Percentiles rank a stretch among this genome's conserved stretches.
These are phyloP conservation scores for Sylvilagus floridanus DNA, from an alignment of 2,797 vertebrate genomes.

Conservation along the genomic window DNA sequence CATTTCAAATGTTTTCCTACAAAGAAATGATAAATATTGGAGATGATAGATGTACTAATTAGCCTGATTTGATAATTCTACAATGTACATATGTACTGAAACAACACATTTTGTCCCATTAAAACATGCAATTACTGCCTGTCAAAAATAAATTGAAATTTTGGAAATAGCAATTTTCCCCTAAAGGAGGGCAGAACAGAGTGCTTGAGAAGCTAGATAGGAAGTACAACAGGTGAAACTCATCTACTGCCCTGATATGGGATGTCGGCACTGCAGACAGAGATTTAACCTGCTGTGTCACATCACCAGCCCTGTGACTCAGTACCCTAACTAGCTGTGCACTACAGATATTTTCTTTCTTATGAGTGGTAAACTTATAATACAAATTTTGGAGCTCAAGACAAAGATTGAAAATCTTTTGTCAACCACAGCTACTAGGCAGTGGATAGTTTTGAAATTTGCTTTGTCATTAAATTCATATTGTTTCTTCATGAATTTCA, in stretches of 20 bases:
- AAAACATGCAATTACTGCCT: not conserved
- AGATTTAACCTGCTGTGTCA: too few relatives aligned
- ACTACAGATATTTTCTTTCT: not conserved
- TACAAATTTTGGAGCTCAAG: not conserved
- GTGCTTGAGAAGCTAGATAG: not conserved
- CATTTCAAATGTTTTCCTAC: not conserved
- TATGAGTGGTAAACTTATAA: not conserved
- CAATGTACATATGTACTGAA: not conserved
- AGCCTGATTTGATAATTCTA: not conserved
- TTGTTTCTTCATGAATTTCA: conserved; percentile 36
- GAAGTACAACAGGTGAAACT: too few relatives aligned
- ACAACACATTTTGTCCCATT: not conserved
- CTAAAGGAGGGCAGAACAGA: not conserved
- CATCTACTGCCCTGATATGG: too few relatives aligned
- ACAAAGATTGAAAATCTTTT: not conserved
- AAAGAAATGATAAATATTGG: not conserved
- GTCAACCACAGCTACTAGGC: not conserved
- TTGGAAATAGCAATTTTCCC: not conserved
- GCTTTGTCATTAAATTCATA: not conserved
- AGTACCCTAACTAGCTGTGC: not conserved
- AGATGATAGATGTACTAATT: not conserved
- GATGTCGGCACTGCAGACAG: too few relatives aligned
- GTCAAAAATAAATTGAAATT: not conserved
- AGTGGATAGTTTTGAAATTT: not conserved
- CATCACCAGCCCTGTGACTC: too few relatives aligned